Evolutionary conservation across 1,140 invertebrate genomes (phyloP), one percentile per base, ranked within the genome.

Genomic region (Drosophila persimilis): DNA sequence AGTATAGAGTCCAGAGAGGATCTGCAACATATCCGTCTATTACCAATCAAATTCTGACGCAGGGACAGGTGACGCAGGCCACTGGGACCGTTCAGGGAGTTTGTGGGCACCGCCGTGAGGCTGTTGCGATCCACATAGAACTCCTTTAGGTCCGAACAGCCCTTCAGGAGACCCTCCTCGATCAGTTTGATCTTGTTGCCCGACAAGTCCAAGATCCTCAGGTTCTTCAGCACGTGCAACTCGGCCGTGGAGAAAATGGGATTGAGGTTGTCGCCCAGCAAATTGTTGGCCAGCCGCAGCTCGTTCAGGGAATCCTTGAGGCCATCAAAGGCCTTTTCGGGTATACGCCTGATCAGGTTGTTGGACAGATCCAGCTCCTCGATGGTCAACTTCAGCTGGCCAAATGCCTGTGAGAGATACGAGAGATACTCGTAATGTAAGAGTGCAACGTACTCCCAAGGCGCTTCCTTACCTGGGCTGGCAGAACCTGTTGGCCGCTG

Each of bases 191-290:
- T 95, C 46, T 93, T 93, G 81, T 98, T 98, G 13, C 94, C 94
- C 22, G 94, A 95, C 6, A 98, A 92, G 91, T 97, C 96, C 24
- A 98, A 89, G 3, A 95, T 88, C 69, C 94, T 93, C n/a, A 98
- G 90, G 62, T 95, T 93, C 1, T 92, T 92, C 53, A 97, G 90
- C n/a, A 95, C 94, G 62, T 96, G 95, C 59, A 97, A 95, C 89
- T 97, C 97, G 20, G 94, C 95, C 9, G 95, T 96, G 1, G 96
- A 96, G 89, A 98, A 98, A 64, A 98, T 97, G 0, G 97, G 97
- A 91, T 97, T 98, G 1, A 98, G 92, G 76, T 95, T 96, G 81
- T 98, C 97, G 1, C 97, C 97, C 3, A 98, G 92, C 17, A 97
- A 92, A 91, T 98, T 98, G 79, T 97, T 93, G 8, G 94, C 93